Evolutionary conservation across 2,113 vertebrate species (phyloP).

Genomic region (Mesoclemmys tuberculata): DNA sequence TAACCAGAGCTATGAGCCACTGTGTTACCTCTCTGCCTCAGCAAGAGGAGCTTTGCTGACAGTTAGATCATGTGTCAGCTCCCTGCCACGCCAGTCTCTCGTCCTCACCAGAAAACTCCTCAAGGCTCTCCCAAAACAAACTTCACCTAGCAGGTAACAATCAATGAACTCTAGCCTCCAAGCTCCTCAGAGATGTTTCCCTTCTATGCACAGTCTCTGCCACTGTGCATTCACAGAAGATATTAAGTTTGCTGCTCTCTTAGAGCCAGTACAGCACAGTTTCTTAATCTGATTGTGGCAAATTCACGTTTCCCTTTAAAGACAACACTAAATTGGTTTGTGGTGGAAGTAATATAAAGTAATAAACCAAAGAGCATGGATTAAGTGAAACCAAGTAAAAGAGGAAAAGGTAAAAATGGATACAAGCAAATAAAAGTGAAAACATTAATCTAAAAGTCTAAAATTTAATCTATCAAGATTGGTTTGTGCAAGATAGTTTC

Average conservation of each 20-base stretch:
- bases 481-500: neutral
- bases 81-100: neutral
- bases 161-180: neutral
- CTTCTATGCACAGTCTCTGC: neutral
- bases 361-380: neutral
- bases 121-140: neutral
- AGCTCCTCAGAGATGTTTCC: neutral
- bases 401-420: neutral
- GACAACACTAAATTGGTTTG: neutral
- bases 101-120: neutral
- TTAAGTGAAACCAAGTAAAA: neutral
- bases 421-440: neutral
- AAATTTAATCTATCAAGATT: neutral
- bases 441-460: neutral
- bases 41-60: neutral
- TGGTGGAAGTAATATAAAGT: neutral
- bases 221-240: neutral
- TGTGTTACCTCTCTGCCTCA: neutral
- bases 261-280: neutral
- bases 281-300: neutral
- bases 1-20: neutral
- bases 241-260: neutral
- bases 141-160: neutral
- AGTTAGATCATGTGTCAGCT: neutral
- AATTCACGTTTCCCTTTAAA: neutral